Conservation (phyloP, 2,797 vertebrate genomes). For the Setipinna tenuifilis region DNA sequence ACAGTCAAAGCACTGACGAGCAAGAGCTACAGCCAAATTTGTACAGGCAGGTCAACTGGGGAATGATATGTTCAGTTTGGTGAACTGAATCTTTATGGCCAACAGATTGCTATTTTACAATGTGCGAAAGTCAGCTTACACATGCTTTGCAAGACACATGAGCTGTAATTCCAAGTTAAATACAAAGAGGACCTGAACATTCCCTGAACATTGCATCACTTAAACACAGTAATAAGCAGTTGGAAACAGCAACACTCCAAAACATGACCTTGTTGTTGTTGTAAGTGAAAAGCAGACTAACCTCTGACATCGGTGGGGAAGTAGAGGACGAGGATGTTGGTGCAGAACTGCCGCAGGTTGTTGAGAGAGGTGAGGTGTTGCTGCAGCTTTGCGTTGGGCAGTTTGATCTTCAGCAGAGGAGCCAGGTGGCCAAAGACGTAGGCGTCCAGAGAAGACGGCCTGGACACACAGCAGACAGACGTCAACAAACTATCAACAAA, state of each 20-base stretch:
- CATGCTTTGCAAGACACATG: background rate
- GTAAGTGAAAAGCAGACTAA: slow-evolving; percentile 40
- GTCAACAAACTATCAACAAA: background rate
- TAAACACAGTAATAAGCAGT: background rate
- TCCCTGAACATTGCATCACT: background rate
- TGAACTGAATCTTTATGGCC: background rate
- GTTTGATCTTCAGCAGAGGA: slow-evolving; percentile 81
- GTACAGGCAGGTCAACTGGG: too few species aligned
- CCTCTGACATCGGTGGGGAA: slow-evolving; percentile 80
- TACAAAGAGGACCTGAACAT: background rate
- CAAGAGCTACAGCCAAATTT: background rate
- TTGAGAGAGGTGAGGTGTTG: slow-evolving; percentile 84
- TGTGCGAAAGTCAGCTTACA: background rate
- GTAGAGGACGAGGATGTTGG: slow-evolving; percentile 86
- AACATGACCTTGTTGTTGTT: background rate
- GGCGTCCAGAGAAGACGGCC: slow-evolving; percentile 90
- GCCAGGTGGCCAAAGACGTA: slow-evolving; percentile 88
- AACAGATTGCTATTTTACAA: background rate
- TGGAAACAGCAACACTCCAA: too few species aligned
- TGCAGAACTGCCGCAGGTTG: slow-evolving; percentile 87
- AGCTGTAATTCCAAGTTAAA: background rate
- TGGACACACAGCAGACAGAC: slow-evolving; percentile 51
- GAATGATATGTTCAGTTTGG: background rate
- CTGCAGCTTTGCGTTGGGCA: slow-evolving; percentile 88
- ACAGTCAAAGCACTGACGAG: background rate